Evolutionary conservation across 2,888 invertebrate species (phyloP), one percentile per base, ranked within the genome.

Genomic region (Drosophila birchii): DNA sequence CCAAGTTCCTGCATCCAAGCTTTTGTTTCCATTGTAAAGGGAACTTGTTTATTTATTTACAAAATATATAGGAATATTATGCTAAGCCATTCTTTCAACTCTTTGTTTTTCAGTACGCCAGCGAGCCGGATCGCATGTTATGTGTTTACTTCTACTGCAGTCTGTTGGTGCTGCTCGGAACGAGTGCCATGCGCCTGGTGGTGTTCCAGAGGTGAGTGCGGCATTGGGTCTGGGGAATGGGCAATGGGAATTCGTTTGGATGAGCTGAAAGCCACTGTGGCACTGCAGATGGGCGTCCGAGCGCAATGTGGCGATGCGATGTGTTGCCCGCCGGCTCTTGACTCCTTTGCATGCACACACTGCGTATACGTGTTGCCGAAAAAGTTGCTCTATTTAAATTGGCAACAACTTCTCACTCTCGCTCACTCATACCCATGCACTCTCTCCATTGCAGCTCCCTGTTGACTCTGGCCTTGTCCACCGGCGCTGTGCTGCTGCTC

Each of bases 121-220:
- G 94, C 61, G 97, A 97, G 90, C 95, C 95, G 66, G 98, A 98
- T 93, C 94, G 95, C 81, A 97, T 97, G 97, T 94, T 98, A 87
- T 95, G 95, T 71, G 95, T 96, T 20, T 98, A 98, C 92, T 97
- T 97, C 93, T 93, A 95, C 76, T 97, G 97, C 93, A 95, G 97
- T 41, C 93, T 96, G 58, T 93, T 96, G 76, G 94, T 97, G 81
- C 95, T 96, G 90, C 81, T 95, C 47, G 94, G 95, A 64, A 95
- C 97, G 69, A 94, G 95, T 53, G 78, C 94, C 36, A 95, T 97
- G 56, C 96, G 97, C 88, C 91, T 95, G 53, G 92, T 96, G 75
- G 94, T 95, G 41, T 95, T 95, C 89, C 92, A 94, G 63, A 92
- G 94, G 96, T 96, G 92, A 94, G 95, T 94, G 58, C n/a, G 43